Evolutionary conservation across 2,797 vertebrate species (phyloP).

Genomic region (Channallabes apus): DNA sequence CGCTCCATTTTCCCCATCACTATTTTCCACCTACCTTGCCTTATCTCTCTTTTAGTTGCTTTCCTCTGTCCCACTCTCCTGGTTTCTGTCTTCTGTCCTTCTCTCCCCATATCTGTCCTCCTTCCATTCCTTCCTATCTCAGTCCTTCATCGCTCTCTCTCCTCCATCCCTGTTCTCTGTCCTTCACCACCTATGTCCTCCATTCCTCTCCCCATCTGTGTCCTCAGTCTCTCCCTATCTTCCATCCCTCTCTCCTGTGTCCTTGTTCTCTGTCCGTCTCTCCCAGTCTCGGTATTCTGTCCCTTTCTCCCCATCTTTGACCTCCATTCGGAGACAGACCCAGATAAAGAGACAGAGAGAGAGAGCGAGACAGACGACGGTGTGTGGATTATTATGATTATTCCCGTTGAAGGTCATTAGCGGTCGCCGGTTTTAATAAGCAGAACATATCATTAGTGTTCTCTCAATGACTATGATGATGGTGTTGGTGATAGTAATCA

Average conservation of each 20-base stretch:
- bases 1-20: no score
- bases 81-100: background rate
- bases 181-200: background rate
- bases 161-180: background rate
- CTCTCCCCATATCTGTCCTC: background rate
- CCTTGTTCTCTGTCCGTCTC: background rate
- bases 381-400: slow-evolving; percentile 30
- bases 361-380: slow-evolving; percentile 38
- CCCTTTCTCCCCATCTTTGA: background rate
- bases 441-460: slow-evolving; percentile 22
- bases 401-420: slow-evolving; percentile 38
- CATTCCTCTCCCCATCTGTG: background rate
- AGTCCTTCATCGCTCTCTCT: no score
- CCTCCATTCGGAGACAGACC: background rate
- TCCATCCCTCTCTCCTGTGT: background rate
- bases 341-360: slow-evolving; percentile 33
- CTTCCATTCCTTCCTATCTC: no score
- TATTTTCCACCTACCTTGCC: background rate
- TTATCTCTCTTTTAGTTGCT: no score
- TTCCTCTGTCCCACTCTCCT: background rate
- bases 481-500: slow-evolving; percentile 11
- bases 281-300: background rate
- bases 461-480: slow-evolving; percentile 35
- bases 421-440: slow-evolving; percentile 36
- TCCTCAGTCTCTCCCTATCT: background rate